Conservation (phyloP, 1,140 invertebrate genomes). For the Pissodes strobi region DNA sequence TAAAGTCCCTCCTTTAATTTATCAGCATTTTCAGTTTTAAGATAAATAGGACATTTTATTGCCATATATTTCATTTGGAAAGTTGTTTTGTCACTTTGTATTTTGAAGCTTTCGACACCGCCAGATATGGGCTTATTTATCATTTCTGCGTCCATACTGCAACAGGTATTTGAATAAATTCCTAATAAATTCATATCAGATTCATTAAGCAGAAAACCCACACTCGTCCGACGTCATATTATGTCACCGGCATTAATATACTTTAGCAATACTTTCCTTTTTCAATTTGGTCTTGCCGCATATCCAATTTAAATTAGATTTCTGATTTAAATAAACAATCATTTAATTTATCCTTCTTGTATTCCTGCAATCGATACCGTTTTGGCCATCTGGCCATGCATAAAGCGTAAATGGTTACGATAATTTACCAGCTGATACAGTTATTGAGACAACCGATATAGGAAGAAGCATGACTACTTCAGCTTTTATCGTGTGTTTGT, state of each 20-base stretch:
- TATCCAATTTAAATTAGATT: background rate
- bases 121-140: conserved; percentile 4
- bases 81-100: background rate
- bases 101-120: conserved; percentile 12
- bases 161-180: conserved; percentile 15
- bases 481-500: too few species aligned
- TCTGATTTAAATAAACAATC: too few species aligned
- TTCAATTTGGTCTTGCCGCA: conserved; percentile 11
- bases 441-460: too few species aligned
- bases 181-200: conserved; percentile 2
- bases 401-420: too few species aligned
- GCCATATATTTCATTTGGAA: conserved; percentile 1
- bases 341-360: too few species aligned
- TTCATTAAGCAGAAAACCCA: conserved; percentile 20
- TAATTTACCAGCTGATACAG: too few species aligned
- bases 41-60: background rate
- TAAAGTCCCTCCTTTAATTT: too few species aligned
- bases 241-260: conserved; percentile 18
- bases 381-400: too few species aligned
- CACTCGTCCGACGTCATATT: conserved; percentile 21
- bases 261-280: conserved; percentile 23
- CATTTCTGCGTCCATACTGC: conserved; percentile 11
- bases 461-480: too few species aligned
- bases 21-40: background rate
- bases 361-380: too few species aligned